Evolutionary conservation across 2,113 vertebrate species (phyloP).

Genomic region (Hirundichthys speculiger): DNA sequence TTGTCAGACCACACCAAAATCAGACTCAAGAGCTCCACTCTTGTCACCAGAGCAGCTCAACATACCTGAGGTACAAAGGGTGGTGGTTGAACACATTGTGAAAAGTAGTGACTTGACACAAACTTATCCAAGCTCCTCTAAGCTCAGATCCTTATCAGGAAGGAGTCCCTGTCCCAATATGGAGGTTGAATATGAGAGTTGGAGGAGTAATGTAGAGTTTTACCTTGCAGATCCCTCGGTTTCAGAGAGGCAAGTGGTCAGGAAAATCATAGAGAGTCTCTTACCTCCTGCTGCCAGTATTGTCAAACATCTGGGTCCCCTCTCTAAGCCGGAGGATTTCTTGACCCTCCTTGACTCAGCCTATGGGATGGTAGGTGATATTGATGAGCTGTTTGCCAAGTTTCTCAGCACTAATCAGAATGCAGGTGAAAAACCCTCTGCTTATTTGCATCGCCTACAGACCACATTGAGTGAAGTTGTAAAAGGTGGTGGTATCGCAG

Average conservation of each 20-base stretch:
- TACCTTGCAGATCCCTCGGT: not conserved
- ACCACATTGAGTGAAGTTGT: not conserved
- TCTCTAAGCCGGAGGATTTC: not conserved
- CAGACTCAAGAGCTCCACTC: no score
- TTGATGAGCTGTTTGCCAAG: not conserved
- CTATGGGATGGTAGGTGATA: not conserved
- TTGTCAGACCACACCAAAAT: no score
- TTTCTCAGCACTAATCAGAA: conserved; percentile 26
- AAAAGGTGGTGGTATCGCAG: not conserved
- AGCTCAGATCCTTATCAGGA: not conserved
- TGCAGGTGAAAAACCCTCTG: conserved; percentile 14
- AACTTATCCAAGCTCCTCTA: not conserved
- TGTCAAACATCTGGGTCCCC: not conserved
- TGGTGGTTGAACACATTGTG: no score
- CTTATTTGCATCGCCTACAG: not conserved
- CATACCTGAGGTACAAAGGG: no score
- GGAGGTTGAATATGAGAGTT: not conserved
- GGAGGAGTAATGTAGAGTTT: not conserved
- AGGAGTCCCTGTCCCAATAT: not conserved
- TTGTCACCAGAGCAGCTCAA: no score
- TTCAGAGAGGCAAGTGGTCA: not conserved
- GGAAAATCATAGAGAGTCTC: not conserved
- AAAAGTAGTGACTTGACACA: no score
- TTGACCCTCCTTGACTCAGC: not conserved
- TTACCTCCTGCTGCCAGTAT: not conserved